Percentiles rank a stretch among this genome's conserved stretches.
Conservation (phyloP, 2,888 invertebrate species). For the Lamellibrachia columna region DNA sequence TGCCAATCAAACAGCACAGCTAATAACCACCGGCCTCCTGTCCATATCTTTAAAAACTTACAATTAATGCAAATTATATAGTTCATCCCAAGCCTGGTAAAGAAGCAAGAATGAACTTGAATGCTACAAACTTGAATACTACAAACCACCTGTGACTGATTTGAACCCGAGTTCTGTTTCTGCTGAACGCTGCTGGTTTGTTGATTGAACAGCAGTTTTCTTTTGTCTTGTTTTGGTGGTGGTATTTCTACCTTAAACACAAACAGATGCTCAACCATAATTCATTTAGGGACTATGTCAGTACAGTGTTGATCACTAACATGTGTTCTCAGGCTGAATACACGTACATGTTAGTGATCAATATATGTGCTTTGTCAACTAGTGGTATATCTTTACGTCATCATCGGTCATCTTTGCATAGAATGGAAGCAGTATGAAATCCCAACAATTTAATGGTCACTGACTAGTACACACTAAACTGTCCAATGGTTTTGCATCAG, state of each 20-base stretch:
- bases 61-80: not conserved
- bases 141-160: too few relatives aligned
- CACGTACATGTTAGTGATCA: not conserved
- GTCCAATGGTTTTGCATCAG: too few relatives aligned
- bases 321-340: too few relatives aligned
- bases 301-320: not conserved
- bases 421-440: not conserved
- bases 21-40: too few relatives aligned
- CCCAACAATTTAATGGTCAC: too few relatives aligned
- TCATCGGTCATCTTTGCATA: not conserved
- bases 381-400: not conserved
- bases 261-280: not conserved
- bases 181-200: not conserved
- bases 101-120: not conserved
- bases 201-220: not conserved
- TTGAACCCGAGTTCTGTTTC: too few relatives aligned
- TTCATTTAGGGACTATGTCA: not conserved
- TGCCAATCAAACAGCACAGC: too few relatives aligned
- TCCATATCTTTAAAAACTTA: too few relatives aligned
- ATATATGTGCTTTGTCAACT: not conserved
- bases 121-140: not conserved
- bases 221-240: not conserved
- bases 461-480: too few relatives aligned
- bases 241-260: not conserved
- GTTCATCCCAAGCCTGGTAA: not conserved